Conservation (phyloP, 1,140 invertebrate species). For the Hyles euphorbiae region DNA sequence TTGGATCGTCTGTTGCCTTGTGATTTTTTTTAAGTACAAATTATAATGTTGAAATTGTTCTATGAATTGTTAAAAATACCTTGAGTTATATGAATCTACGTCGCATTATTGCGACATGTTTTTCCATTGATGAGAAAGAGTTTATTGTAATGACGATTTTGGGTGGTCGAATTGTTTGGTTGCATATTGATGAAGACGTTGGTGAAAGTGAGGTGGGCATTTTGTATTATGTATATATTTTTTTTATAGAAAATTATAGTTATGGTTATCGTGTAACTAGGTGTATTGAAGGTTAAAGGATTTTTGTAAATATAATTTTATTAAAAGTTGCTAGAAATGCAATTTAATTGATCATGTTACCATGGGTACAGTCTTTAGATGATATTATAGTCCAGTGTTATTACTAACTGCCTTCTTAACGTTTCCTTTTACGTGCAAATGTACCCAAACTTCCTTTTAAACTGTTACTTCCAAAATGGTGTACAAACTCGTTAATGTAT, state of each 20-base stretch:
- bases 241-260: constrained; percentile 26
- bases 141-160: constrained; percentile 2
- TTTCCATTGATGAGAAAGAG: neutral
- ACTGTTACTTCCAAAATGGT: too few species aligned
- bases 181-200: neutral
- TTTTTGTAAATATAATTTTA: constrained; percentile 49
- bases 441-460: constrained; percentile 7
- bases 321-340: constrained; percentile 23
- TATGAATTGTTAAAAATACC: constrained; percentile 39
- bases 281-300: constrained; percentile 27
- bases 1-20: constrained; percentile 48
- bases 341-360: constrained; percentile 40
- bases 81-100: constrained; percentile 14
- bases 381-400: constrained; percentile 32
- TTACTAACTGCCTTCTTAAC: constrained; percentile 21
- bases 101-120: constrained; percentile 17
- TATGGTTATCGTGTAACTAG: constrained; percentile 25
- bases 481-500: too few species aligned
- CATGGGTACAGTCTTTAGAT: constrained; percentile 34
- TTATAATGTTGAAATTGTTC: constrained; percentile 31
- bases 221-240: constrained; percentile 40
- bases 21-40: constrained; percentile 53
- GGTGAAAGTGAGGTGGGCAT: constrained; percentile 26
- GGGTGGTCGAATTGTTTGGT: constrained; percentile 1
- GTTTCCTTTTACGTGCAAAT: constrained; percentile 6